Evolutionary conservation across 2,888 invertebrate genomes (phyloP).

Genomic region (Epinotia ramella): DNA sequence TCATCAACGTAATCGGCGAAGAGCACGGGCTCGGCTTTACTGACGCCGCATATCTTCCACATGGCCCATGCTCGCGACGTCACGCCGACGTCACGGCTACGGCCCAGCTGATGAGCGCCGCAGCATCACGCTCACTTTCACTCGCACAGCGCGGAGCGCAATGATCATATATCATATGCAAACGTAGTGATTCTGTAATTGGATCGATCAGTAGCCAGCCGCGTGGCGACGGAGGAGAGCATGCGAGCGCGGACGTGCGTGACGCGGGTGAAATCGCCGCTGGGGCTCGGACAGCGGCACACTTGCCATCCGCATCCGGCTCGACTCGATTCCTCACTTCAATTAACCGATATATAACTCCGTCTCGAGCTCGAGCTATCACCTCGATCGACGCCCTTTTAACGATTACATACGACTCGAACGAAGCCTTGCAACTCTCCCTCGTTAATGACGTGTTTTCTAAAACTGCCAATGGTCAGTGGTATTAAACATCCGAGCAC

Average conservation of each 20-base stretch:
- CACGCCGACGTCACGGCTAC: slow-evolving; percentile 67
- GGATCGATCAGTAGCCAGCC: slow-evolving; percentile 60
- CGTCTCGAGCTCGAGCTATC: slow-evolving; percentile 29
- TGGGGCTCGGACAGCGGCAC: slow-evolving; percentile 55
- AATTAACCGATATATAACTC: slow-evolving; percentile 44
- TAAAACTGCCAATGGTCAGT: slow-evolving; percentile 45
- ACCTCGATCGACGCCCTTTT: slow-evolving; percentile 48
- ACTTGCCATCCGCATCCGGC: slow-evolving; percentile 48
- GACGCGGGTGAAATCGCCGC: slow-evolving; percentile 78
- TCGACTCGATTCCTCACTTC: slow-evolving; percentile 37
- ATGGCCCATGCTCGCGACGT: slow-evolving; percentile 76
- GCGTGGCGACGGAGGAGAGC: slow-evolving; percentile 60
- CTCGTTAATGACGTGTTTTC: slow-evolving; percentile 52
- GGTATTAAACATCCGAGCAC: slow-evolving; percentile 42
- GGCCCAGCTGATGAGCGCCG: slow-evolving; percentile 74
- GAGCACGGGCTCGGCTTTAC: slow-evolving; percentile 78
- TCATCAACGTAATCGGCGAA: slow-evolving; percentile 69
- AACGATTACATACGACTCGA: slow-evolving; percentile 10
- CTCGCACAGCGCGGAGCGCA: slow-evolving; percentile 54
- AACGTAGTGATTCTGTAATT: slow-evolving; percentile 67
- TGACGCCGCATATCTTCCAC: slow-evolving; percentile 83
- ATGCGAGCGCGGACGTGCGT: slow-evolving; percentile 75
- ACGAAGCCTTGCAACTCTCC: slow-evolving; percentile 49
- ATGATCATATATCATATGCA: slow-evolving; percentile 60
- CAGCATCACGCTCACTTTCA: slow-evolving; percentile 77